Evolutionary conservation across 2,797 vertebrate genomes (phyloP).

Genomic region (Pyrrhura leucotis): DNA sequence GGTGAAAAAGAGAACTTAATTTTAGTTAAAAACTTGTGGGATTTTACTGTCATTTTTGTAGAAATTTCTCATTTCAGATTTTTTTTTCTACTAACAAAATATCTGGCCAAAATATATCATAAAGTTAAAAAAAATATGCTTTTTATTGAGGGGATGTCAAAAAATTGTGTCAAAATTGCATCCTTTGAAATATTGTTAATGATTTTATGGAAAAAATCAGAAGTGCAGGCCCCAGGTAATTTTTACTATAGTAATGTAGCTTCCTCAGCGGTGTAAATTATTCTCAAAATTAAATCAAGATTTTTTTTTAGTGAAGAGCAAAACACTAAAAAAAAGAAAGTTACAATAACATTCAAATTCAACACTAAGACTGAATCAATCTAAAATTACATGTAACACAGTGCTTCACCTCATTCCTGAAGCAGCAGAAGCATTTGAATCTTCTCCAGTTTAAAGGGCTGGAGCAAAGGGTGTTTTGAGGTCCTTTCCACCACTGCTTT

Average conservation of each 20-base stretch:
- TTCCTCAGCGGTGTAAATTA: not conserved
- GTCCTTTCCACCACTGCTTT: not conserved
- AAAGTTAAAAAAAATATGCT: accelerated
- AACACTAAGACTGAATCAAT: not conserved
- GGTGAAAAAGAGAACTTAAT: not conserved
- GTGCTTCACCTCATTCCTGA: not conserved
- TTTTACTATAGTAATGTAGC: not conserved
- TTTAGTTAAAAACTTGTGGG: not conserved
- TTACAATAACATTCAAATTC: not conserved
- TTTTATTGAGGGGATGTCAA: not conserved
- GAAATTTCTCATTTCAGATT: not conserved
- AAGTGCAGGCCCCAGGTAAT: not conserved
- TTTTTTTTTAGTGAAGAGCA: not conserved
- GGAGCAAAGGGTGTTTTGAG: not conserved
- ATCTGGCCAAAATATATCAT: not conserved
- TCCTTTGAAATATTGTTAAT: not conserved
- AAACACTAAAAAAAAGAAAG: not conserved
- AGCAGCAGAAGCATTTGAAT: not conserved
- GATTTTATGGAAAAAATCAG: not conserved
- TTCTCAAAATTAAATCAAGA: not conserved
- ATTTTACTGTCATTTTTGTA: not conserved
- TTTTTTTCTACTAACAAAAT: not conserved
- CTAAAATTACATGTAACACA: not conserved
- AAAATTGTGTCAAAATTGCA: not conserved
- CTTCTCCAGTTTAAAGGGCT: not conserved